Base-by-base conservation (phyloP, 2,113 vertebrate species). In the Dolichotis patagonum region DNA sequence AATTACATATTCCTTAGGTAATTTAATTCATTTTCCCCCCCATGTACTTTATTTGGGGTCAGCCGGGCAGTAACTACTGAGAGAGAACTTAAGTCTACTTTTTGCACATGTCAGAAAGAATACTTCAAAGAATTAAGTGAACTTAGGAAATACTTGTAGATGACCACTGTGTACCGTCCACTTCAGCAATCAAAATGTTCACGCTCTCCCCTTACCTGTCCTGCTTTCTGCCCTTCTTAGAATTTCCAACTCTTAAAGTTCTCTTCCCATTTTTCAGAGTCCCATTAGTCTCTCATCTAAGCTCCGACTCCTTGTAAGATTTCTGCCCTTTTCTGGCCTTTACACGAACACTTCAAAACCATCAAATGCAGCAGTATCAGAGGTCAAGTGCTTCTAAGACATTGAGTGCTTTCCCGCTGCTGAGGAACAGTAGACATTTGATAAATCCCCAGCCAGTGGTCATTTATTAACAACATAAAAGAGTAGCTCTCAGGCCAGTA, bases 331-430 rank as follows among this genome's bases (percentile, higher is more conserved):
- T 90, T 58, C 60, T 89, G 75, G 13, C 84, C 84, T 96, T 96
- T 96, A 84, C 81, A 92, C 35, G 80, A 86, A 75, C 67, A 92
- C 65, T 83, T 96, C 94, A 93, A 95, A 95, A 41, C 60, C 67
- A 90, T 88, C n/a, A 86, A 81, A 97, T 54, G 91, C 52, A 38
- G 52, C 35, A 56, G 56, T 41, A 93, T 92, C 84, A 88, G 56
- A 96, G 94, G 87, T 95, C 92, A 96, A 75, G 80, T 87, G 22
- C 87, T 91, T 91, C 90, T 87, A 84, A 90, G 81, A 92, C 38
- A 87, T 3, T 4, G 52, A 95, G 49, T 43, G 32, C 69, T 81
- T 89, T 84, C 41, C 87, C 95, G 84, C 38, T 67, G 84, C 65
- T 84, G 58, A 91, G 81, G 35, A 93, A 24, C 24, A 85, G 77